Conservation (phyloP, 2,113 vertebrate species). For the Thinocorus orbignyianus region DNA sequence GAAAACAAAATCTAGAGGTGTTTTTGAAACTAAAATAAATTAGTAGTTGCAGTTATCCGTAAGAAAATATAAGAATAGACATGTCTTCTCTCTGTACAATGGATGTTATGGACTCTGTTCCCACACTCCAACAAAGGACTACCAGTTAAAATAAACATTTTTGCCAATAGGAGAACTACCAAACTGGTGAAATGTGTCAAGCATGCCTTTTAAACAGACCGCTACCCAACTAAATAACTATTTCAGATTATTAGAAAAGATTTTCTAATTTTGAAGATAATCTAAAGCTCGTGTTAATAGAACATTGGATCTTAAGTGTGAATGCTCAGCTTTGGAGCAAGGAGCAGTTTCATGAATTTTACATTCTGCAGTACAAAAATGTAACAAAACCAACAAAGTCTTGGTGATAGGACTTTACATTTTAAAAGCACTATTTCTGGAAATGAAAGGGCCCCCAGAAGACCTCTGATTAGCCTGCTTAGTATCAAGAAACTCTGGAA, state of each 20-base stretch:
- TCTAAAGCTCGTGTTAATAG: not conserved
- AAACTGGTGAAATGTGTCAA: not conserved
- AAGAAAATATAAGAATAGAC: not conserved
- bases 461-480: not conserved
- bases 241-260: not conserved
- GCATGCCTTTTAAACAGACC: not conserved
- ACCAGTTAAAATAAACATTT: not conserved
- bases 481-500: not conserved
- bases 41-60: not conserved
- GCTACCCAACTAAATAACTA: not conserved
- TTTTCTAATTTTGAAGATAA: not conserved
- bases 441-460: not conserved
- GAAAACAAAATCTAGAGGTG: not conserved
- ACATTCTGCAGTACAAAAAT: not conserved
- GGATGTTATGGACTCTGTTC: not conserved
- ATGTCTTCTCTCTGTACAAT: not conserved
- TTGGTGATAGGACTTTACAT: not conserved
- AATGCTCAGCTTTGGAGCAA: not conserved
- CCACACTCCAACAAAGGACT: not conserved
- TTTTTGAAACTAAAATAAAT: not conserved
- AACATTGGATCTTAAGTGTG: not conserved
- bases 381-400: not conserved
- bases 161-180: not conserved
- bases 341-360: not conserved
- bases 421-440: conserved; percentile 39